Evolutionary conservation across 2,888 invertebrate species (phyloP).

Genomic region (Zonitis immaculata): DNA sequence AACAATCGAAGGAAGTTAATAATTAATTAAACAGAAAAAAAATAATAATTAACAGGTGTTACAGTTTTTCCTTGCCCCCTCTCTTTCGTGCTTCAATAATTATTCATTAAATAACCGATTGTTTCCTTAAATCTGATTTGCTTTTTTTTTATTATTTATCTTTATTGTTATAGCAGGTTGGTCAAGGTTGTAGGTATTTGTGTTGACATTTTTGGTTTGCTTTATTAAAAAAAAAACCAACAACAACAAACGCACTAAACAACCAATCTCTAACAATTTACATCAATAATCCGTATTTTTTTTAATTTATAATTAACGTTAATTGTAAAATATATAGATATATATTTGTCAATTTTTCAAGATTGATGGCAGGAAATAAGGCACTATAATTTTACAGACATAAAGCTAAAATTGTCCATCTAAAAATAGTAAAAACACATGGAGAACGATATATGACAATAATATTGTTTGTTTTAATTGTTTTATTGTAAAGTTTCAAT

Average conservation of each 20-base stretch:
- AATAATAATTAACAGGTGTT: background rate
- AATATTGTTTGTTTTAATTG: too few relatives aligned
- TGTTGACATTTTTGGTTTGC: background rate
- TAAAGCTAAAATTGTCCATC: slow-evolving; percentile 22
- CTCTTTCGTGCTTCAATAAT: too few relatives aligned
- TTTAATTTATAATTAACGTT: background rate
- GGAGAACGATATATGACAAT: background rate
- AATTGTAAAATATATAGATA: background rate
- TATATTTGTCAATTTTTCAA: background rate
- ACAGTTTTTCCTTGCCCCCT: too few relatives aligned
- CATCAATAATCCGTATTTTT: background rate
- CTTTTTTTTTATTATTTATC: background rate
- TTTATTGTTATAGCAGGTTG: background rate
- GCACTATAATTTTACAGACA: slow-evolving; percentile 21
- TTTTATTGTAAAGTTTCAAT: background rate
- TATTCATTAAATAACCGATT: background rate
- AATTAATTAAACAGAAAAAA: too few relatives aligned
- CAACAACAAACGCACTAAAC: too few relatives aligned
- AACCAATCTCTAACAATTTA: too few relatives aligned
- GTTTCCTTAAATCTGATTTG: background rate
- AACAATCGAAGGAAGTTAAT: background rate
- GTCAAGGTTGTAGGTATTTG: background rate
- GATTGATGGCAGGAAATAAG: slow-evolving; percentile 22
- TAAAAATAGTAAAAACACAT: slow-evolving; percentile 23
- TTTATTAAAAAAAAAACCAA: too few relatives aligned